Evolutionary conservation across 2,113 vertebrate genomes (phyloP).

Genomic region (Craseonycteris thonglongyai): DNA sequence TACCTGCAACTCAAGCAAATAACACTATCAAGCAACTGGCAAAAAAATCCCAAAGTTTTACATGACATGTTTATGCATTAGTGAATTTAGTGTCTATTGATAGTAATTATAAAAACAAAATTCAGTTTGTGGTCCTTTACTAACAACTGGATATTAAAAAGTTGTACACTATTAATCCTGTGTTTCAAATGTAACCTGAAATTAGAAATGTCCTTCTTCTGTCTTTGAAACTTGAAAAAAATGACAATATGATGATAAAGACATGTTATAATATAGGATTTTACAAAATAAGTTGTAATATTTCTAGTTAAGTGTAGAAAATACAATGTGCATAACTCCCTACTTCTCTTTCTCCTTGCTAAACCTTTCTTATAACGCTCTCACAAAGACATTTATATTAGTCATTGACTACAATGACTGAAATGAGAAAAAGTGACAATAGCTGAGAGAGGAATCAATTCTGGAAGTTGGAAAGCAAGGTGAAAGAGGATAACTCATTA

Average conservation of each 20-base stretch:
- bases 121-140: background rate
- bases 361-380: background rate
- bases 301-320: background rate
- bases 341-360: background rate
- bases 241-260: background rate
- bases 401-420: background rate
- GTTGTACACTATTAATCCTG: background rate
- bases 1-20: too few relatives aligned
- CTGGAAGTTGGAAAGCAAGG: background rate
- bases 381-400: background rate
- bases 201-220: background rate
- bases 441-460: background rate
- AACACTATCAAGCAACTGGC: too few relatives aligned
- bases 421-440: background rate
- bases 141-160: background rate
- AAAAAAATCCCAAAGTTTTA: too few relatives aligned
- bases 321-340: background rate
- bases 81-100: background rate
- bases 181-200: background rate
- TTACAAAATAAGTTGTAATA: background rate
- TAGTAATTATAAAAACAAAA: constrained; percentile 33
- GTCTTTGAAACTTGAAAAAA: background rate
- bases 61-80: background rate
- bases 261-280: background rate
- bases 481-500: background rate